These are phyloP conservation scores for Ploceus nigricollis DNA, from an alignment of 2,113 vertebrate genomes.

Conservation along the genomic window DNA sequence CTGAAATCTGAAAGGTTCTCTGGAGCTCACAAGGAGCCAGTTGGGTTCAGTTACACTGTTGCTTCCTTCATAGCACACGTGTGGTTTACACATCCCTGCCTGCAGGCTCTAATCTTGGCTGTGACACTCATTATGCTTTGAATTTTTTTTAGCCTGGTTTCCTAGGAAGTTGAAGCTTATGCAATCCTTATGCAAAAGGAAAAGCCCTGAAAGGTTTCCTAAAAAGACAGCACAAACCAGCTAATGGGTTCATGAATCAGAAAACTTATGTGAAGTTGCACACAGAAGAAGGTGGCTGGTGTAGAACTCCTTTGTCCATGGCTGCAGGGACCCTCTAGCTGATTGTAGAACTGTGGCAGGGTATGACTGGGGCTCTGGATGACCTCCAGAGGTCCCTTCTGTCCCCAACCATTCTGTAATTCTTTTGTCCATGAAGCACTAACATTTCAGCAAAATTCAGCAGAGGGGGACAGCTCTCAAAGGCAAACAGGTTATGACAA, in stretches of 20 bases:
- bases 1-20: not conserved
- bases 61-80: not conserved
- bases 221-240: not conserved
- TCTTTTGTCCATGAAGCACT: not conserved
- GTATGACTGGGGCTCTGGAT: not conserved
- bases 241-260: not conserved
- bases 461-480: not conserved
- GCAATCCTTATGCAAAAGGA: not conserved
- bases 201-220: not conserved
- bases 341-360: not conserved
- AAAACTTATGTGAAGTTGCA: not conserved
- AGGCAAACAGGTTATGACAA: not conserved
- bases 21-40: not conserved
- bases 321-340: not conserved
- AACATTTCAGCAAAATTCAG: not conserved
- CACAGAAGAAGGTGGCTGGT: not conserved
- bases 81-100: not conserved
- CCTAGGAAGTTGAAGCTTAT: not conserved
- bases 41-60: not conserved
- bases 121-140: not conserved
- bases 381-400: not conserved
- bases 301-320: not conserved
- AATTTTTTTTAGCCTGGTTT: not conserved
- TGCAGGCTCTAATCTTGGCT: conserved; percentile 18
- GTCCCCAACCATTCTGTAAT: not conserved